phyloP scores from a whole-genome alignment of 2,888 invertebrate species.

The Campopleginae sp. region DNA sequence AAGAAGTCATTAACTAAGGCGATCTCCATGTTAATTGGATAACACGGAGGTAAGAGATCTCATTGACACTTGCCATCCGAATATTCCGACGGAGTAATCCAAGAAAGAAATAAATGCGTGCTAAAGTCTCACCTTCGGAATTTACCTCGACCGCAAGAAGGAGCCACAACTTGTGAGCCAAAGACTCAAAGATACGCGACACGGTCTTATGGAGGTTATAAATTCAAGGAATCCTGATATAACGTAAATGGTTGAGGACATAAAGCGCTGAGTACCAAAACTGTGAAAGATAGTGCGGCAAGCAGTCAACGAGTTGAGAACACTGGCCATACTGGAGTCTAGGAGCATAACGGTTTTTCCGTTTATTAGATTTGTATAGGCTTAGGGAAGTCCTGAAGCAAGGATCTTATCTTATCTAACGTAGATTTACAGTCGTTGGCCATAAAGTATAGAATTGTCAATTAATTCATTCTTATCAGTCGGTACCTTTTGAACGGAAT shows the following conservation, averaged over 20 bases:
- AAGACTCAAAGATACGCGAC: slow-evolving; percentile 66
- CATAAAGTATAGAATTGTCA: slow-evolving; percentile 8
- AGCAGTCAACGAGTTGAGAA: not conserved
- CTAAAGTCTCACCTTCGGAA: not conserved
- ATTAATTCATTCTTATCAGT: not conserved
- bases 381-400: not conserved
- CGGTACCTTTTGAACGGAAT: not conserved
- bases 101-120: not conserved
- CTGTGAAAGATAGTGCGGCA: not conserved
- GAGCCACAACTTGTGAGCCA: not conserved
- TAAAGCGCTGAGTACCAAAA: slow-evolving; percentile 67
- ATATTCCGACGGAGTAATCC: not conserved
- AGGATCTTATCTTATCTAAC: not conserved
- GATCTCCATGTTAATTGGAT: not conserved
- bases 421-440: not conserved
- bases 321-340: not conserved
- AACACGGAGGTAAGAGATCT: not conserved
- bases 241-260: slow-evolving; percentile 58
- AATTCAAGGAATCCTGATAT: slow-evolving; percentile 66
- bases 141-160: not conserved
- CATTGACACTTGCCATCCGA: not conserved
- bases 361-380: not conserved
- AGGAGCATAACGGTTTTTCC: not conserved
- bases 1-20: not conserved
- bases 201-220: slow-evolving; percentile 71